A percentile compares a stretch with the other conserved stretches of the same genome.
Evolutionary conservation across 2,888 invertebrate species (phyloP).

Genomic region (Lordiphosa fenestrarum): DNA sequence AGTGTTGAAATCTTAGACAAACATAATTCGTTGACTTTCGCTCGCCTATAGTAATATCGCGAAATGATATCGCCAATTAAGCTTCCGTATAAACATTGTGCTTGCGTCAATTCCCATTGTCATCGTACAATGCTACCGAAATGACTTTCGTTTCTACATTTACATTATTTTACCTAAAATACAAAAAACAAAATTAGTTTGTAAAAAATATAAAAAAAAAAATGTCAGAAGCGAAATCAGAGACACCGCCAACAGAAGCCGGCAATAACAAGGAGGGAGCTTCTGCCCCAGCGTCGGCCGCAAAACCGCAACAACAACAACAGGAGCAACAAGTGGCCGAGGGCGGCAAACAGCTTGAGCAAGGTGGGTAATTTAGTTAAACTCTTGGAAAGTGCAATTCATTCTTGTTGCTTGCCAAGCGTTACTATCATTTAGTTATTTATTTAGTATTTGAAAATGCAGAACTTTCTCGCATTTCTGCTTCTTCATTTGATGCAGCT

Average conservation of each 20-base stretch:
- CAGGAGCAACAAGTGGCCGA: neutral
- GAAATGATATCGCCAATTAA: no score
- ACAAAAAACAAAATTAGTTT: conserved; percentile 1
- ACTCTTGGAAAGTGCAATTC: neutral
- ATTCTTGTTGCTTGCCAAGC: neutral
- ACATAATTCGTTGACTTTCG: no score
- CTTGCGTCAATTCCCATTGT: no score
- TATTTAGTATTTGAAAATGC: neutral
- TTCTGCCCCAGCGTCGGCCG: neutral
- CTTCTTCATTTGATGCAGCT: no score
- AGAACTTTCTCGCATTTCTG: neutral
- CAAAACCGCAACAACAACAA: neutral
- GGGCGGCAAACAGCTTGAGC: neutral
- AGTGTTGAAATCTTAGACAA: no score
- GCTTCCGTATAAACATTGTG: no score
- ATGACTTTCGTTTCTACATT: conserved; percentile 1
- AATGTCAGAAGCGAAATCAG: conserved; percentile 5
- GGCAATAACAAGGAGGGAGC: neutral
- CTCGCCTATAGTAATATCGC: no score
- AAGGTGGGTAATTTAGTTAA: neutral
- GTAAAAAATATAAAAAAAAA: conserved; percentile 3
- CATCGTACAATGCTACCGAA: no score
- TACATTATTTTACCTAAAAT: neutral
- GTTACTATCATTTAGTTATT: neutral
- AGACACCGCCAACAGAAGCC: neutral